Evolutionary conservation across 2,113 vertebrate species (phyloP).

Genomic region (Sorex fumeus): DNA sequence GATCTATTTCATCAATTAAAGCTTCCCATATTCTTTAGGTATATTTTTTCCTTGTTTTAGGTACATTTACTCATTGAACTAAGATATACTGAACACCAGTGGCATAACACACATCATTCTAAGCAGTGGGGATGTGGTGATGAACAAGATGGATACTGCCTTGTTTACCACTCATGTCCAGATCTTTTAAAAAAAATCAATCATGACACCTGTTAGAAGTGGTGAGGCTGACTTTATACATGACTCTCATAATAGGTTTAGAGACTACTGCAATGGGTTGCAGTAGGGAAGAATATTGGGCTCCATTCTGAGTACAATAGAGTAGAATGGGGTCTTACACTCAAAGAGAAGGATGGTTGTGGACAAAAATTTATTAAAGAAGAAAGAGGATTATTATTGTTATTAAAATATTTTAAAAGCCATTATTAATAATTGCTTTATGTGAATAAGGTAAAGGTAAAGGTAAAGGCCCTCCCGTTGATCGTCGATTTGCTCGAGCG

Average conservation of each 20-base stretch:
- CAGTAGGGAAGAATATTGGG: neutral
- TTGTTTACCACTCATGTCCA: slow-evolving; percentile 9
- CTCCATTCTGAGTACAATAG: slow-evolving; percentile 23
- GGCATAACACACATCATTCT: neutral
- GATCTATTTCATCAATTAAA: neutral
- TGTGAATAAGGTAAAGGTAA: too few species aligned
- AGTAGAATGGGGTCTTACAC: neutral
- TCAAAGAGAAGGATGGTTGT: neutral
- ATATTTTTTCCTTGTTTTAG: slow-evolving; percentile 36
- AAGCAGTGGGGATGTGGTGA: neutral
- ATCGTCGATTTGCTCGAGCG: too few species aligned
- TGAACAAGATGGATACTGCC: neutral
- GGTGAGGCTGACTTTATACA: neutral
- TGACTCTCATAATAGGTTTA: neutral
- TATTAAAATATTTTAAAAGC: too few species aligned
- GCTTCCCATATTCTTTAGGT: neutral
- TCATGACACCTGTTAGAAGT: slow-evolving; percentile 18
- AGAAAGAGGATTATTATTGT: too few species aligned
- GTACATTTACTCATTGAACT: neutral
- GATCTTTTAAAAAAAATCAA: neutral
- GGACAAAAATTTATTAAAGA: neutral
- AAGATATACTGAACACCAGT: neutral
- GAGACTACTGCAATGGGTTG: neutral
- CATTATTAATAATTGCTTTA: too few species aligned
- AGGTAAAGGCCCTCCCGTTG: too few species aligned